phyloP scores from a whole-genome alignment of 2,888 invertebrate genomes.

The Mesorhabditis spiculigera region DNA sequence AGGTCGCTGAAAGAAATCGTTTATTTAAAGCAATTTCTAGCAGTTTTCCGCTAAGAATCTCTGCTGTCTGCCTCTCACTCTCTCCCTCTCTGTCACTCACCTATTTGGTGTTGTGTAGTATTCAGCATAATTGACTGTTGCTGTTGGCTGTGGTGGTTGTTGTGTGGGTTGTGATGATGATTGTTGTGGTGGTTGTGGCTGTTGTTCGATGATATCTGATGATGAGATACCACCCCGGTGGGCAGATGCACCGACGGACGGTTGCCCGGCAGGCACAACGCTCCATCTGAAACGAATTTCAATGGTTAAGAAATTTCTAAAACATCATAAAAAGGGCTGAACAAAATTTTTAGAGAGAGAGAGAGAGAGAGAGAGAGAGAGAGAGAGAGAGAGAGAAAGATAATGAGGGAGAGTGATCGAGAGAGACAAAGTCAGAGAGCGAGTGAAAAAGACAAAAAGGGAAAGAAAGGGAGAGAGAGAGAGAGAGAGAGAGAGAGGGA shows the following conservation, averaged over 20 bases:
- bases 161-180: not conserved
- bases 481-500: constrained; percentile 8
- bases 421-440: too few relatives aligned
- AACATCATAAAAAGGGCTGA: too few relatives aligned
- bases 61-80: too few relatives aligned
- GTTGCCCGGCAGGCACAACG: constrained; percentile 5
- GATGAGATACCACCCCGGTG: not conserved
- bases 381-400: too few relatives aligned
- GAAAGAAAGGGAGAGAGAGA: not conserved
- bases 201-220: not conserved
- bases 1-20: not conserved
- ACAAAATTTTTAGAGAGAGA: too few relatives aligned
- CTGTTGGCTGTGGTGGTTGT: not conserved
- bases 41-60: too few relatives aligned
- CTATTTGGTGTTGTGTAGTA: not conserved
- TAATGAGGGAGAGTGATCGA: too few relatives aligned
- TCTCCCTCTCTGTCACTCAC: not conserved
- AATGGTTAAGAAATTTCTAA: too few relatives aligned
- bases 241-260: not conserved
- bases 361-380: too few relatives aligned
- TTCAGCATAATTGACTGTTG: not conserved
- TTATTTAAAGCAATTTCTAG: not conserved
- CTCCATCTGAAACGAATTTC: not conserved
- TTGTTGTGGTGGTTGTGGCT: not conserved
- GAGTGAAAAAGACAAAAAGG: too few relatives aligned